These are phyloP conservation scores for Heteropelma amictum DNA, from an alignment of 2,888 invertebrate species.

Conservation along the genomic window DNA sequence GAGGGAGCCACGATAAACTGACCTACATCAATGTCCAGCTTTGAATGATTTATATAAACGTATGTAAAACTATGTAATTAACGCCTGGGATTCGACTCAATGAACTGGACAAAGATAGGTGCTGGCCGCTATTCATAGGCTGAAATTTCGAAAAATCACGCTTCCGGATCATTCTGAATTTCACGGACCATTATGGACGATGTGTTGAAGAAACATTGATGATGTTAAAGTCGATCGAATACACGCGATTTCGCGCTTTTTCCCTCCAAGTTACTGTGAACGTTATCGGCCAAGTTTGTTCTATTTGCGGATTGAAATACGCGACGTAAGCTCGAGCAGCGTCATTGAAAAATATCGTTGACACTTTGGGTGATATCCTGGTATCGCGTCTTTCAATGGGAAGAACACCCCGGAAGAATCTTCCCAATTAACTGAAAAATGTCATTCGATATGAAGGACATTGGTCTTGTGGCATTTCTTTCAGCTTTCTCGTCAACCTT, in stretches of 20 bases:
- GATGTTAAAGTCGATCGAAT: too few relatives aligned
- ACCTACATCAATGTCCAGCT: slow-evolving; percentile 4
- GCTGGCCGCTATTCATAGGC: neutral
- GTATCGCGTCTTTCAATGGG: slow-evolving; percentile 21
- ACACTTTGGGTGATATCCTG: neutral
- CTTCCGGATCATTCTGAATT: neutral
- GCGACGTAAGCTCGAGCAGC: neutral
- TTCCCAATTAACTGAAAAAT: slow-evolving; percentile 36
- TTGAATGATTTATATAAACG: neutral
- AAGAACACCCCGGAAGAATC: neutral
- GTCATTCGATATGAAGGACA: too few relatives aligned
- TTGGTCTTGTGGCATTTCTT: too few relatives aligned
- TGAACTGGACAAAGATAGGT: neutral
- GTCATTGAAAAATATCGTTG: neutral
- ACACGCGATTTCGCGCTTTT: too few relatives aligned
- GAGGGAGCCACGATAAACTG: neutral
- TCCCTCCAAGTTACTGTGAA: neutral
- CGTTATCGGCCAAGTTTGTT: neutral
- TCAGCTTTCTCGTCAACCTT: slow-evolving; percentile 13
- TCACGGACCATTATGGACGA: neutral
- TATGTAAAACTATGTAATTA: neutral
- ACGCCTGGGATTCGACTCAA: neutral
- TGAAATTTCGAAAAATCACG: neutral
- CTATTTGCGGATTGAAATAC: neutral
- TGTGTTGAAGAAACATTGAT: neutral